These are phyloP conservation scores for Aelia acuminata DNA, from an alignment of 2,888 invertebrate species.

Conservation along the genomic window DNA sequence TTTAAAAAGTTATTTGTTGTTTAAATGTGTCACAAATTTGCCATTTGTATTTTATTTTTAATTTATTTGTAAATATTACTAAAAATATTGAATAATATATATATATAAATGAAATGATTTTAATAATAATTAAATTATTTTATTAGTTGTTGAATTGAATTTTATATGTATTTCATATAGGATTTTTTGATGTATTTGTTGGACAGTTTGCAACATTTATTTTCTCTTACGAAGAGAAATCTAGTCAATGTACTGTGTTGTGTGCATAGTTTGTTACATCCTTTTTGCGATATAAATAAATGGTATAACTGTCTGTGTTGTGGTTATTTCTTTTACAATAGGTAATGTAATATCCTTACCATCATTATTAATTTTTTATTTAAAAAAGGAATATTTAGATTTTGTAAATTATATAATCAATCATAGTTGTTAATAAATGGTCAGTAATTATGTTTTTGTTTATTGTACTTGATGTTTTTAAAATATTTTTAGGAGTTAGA, in stretches of 20 bases:
- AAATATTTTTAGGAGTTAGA: too few species aligned
- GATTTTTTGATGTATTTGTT: slow-evolving; percentile 22
- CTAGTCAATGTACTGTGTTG: slow-evolving; percentile 46
- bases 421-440: too few species aligned
- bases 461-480: too few species aligned
- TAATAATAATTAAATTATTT: slow-evolving; percentile 26
- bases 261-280: slow-evolving; percentile 46
- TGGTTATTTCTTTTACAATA: not conserved
- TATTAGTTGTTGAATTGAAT: slow-evolving; percentile 45
- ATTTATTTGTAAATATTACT: slow-evolving; percentile 42
- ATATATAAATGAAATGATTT: slow-evolving; percentile 35
- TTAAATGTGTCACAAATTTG: slow-evolving; percentile 11
- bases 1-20: not conserved
- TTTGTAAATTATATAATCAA: too few species aligned
- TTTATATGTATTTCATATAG: slow-evolving; percentile 41
- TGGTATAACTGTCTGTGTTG: not conserved
- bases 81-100: slow-evolving; percentile 28
- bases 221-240: not conserved
- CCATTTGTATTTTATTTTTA: not conserved
- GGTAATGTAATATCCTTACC: not conserved
- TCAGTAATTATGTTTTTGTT: too few species aligned
- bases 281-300: slow-evolving; percentile 40
- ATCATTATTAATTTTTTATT: not conserved
- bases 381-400: too few species aligned
- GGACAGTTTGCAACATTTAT: slow-evolving; percentile 27